phyloP scores from a whole-genome alignment of 2,888 invertebrate species.

The Operophtera brumata region DNA sequence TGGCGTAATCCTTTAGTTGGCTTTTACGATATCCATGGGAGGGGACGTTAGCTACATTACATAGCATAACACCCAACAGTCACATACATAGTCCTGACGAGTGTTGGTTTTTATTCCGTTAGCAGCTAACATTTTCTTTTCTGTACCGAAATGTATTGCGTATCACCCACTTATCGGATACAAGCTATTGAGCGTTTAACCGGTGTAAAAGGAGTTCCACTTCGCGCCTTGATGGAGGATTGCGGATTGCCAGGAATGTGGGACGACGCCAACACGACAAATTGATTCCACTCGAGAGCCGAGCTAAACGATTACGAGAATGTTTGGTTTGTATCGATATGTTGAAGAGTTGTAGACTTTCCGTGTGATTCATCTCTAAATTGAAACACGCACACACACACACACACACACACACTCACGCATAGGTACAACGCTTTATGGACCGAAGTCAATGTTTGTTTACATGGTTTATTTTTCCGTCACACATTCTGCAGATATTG shows the following conservation, averaged over 20 bases:
- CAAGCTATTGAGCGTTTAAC: slow-evolving; percentile 13
- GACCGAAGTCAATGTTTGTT: no score
- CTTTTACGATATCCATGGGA: no score
- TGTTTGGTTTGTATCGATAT: slow-evolving; percentile 5
- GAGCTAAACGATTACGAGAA: background rate
- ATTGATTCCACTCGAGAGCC: slow-evolving; percentile 7
- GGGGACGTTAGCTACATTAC: no score
- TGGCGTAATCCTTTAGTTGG: no score
- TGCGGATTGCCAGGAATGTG: background rate
- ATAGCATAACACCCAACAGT: no score
- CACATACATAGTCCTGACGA: no score
- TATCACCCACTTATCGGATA: slow-evolving; percentile 15
- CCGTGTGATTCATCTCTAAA: background rate
- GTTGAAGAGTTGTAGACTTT: background rate
- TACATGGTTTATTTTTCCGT: no score
- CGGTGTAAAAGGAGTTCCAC: background rate
- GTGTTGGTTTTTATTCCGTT: no score
- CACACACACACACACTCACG: no score
- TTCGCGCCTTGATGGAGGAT: slow-evolving; percentile 5
- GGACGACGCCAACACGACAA: background rate
- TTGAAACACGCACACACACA: background rate
- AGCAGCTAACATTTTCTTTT: no score
- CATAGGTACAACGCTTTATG: no score
- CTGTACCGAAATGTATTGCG: background rate
- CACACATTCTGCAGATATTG: no score